Percentiles rank a stretch among this genome's conserved stretches.
These are phyloP conservation scores for Betta splendens DNA, from an alignment of 2,797 vertebrate genomes.

Conservation along the genomic window DNA sequence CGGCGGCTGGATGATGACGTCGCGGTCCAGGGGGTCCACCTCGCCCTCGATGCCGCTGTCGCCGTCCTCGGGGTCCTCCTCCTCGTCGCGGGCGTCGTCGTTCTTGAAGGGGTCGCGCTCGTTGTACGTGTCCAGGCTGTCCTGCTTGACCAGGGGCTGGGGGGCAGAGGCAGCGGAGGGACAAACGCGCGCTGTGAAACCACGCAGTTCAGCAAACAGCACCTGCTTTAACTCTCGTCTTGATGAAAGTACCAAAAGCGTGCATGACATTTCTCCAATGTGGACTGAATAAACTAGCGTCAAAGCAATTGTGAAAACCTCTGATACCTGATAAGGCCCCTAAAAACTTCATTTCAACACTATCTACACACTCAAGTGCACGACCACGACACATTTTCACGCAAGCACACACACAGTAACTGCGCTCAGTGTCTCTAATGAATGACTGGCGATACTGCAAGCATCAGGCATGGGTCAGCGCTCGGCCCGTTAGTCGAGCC, in stretches of 20 bases:
- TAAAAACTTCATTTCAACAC: background rate
- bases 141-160: conserved; percentile 94
- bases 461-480: conserved; percentile 82
- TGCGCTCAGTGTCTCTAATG: conserved; percentile 48
- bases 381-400: conserved; percentile 30
- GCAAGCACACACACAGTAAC: conserved; percentile 31
- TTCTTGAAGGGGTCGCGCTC: conserved; percentile 97
- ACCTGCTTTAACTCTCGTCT: too few species aligned
- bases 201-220: too few species aligned
- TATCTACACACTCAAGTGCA: conserved; percentile 16
- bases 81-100: conserved; percentile 87
- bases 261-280: too few species aligned
- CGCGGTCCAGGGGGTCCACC: conserved; percentile 90
- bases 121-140: conserved; percentile 96
- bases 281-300: too few species aligned
- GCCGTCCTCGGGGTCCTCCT: conserved; percentile 89
- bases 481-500: conserved; percentile 64
- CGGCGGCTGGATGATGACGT: conserved; percentile 81
- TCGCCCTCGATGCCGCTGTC: conserved; percentile 90
- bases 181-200: too few species aligned
- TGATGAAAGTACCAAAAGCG: too few species aligned
- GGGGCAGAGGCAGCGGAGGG: conserved; percentile 21
- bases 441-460: conserved; percentile 76
- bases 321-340: too few species aligned
- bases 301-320: too few species aligned